Base-by-base conservation (phyloP, 2,797 vertebrate species). In the Philypnodon macrostomus region DNA sequence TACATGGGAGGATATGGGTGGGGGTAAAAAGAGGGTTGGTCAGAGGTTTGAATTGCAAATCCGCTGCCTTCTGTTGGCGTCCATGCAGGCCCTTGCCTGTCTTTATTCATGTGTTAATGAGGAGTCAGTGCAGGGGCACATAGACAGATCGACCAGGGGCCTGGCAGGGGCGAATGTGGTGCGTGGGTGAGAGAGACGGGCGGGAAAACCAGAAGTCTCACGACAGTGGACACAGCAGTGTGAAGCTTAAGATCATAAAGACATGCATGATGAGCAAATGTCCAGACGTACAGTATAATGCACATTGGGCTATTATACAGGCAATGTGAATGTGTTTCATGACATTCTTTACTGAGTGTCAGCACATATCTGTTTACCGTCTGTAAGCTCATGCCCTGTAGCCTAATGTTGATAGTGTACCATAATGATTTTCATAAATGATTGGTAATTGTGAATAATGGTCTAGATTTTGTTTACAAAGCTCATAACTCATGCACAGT, bases 31-130 rank as follows among this genome's bases (percentile, higher is more conserved):
- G 47, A 47, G 53, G 77, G 74, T 75, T 68, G 59, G 57, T 71
- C 66, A 65, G 63, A 80, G 84, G 88, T 86, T 89, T 91, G 88
- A 91, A 90, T 90, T 91, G 89, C 88, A 90, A 91, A 90, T 91
- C 83, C 63, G 36, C 62, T 78, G 88, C 88, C 88, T 90, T 91
- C 88, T 91, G 89, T 89, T 87, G 79, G 83, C 72, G 80, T 88
- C 80, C 77, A 77, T 85, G 72, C 70, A 71, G 79, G 81, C 79
- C 81, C 62, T 84, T 87, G 78, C 79, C 80, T 74, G 81, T 57
- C 78, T 42, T 59, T 70, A 91, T 91, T 91, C 89, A 91, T 91
- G 89, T 91, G 90, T 62, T 90, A 91, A 91, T 91, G 80, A 85
- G 81, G 79, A 87, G 84, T 81, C 79, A 83, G 77, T 63, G 65